phyloP scores from a whole-genome alignment of 2,888 invertebrate species.

The Xanthia icteritia region DNA sequence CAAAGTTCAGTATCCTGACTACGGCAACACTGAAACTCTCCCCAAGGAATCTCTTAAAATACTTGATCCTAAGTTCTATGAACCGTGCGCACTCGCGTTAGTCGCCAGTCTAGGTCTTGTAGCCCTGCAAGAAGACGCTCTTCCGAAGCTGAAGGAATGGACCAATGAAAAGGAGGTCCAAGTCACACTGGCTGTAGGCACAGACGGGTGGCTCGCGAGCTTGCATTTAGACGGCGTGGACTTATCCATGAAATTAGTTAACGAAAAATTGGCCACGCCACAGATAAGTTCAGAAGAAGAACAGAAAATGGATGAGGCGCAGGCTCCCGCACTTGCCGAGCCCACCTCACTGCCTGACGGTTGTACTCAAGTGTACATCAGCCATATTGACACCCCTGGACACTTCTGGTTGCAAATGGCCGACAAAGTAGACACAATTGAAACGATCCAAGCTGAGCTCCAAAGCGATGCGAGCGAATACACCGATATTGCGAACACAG shows the following conservation, averaged over 20 bases:
- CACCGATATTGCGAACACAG: slow-evolving; percentile 89
- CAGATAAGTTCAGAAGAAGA: slow-evolving; percentile 72
- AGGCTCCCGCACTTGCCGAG: slow-evolving; percentile 67
- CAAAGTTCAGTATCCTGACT: slow-evolving; percentile 92
- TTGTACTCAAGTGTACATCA: slow-evolving; percentile 89
- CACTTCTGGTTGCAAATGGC: slow-evolving; percentile 94
- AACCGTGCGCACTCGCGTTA: slow-evolving; percentile 83
- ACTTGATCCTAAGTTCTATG: slow-evolving; percentile 86
- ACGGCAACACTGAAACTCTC: slow-evolving; percentile 92
- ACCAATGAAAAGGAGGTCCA: slow-evolving; percentile 88
- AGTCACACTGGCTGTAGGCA: slow-evolving; percentile 88
- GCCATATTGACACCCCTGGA: slow-evolving; percentile 94
- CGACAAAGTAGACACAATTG: slow-evolving; percentile 90
- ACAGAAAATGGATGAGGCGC: slow-evolving; percentile 68
- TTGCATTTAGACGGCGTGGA: slow-evolving; percentile 88
- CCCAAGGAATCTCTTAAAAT: slow-evolving; percentile 83
- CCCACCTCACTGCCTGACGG: slow-evolving; percentile 80
- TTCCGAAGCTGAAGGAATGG: slow-evolving; percentile 82
- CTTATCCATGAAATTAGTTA: slow-evolving; percentile 86
- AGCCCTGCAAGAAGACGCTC: slow-evolving; percentile 82
- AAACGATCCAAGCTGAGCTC: slow-evolving; percentile 91
- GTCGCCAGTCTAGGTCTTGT: slow-evolving; percentile 83
- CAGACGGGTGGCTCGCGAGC: slow-evolving; percentile 90
- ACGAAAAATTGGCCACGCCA: slow-evolving; percentile 83
- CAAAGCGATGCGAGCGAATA: slow-evolving; percentile 90